Evolutionary conservation across 1,140 invertebrate species (phyloP).

Genomic region (Ceratina japonica): DNA sequence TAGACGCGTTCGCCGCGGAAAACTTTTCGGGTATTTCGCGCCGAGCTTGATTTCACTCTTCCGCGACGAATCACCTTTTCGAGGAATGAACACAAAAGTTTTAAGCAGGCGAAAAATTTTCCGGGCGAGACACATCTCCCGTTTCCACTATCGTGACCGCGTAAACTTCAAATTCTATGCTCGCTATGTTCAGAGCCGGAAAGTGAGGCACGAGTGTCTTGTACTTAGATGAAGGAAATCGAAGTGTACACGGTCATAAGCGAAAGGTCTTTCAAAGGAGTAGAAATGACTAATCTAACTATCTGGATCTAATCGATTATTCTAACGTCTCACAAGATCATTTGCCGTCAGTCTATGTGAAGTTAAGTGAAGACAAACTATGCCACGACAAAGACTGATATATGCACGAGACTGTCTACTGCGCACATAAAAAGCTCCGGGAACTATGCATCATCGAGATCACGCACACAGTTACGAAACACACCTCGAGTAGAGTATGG

Average conservation of each 20-base stretch:
- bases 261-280: neutral
- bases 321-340: constrained; percentile 26
- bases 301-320: constrained; percentile 27
- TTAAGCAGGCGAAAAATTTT: constrained; percentile 15
- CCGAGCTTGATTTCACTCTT: neutral
- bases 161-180: neutral
- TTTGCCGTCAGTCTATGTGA: constrained; percentile 26
- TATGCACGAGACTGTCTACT: constrained; percentile 43
- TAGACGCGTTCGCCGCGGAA: constrained; percentile 14
- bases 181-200: neutral
- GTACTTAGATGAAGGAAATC: neutral
- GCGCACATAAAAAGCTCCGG: constrained; percentile 46
- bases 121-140: constrained; percentile 7
- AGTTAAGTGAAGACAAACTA: constrained; percentile 19
- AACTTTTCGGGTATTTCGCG: constrained; percentile 29
- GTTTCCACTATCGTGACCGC: neutral
- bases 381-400: constrained; percentile 38
- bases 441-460: constrained; percentile 34
- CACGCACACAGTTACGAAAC: constrained; percentile 28
- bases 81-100: constrained; percentile 13
- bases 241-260: neutral
- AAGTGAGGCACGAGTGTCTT: too few species aligned
- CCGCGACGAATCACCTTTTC: neutral
- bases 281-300: constrained; percentile 15
- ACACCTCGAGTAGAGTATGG: constrained; percentile 26